Conservation (phyloP, 2,113 vertebrate genomes). For the Tympanuchus pallidicinctus region DNA sequence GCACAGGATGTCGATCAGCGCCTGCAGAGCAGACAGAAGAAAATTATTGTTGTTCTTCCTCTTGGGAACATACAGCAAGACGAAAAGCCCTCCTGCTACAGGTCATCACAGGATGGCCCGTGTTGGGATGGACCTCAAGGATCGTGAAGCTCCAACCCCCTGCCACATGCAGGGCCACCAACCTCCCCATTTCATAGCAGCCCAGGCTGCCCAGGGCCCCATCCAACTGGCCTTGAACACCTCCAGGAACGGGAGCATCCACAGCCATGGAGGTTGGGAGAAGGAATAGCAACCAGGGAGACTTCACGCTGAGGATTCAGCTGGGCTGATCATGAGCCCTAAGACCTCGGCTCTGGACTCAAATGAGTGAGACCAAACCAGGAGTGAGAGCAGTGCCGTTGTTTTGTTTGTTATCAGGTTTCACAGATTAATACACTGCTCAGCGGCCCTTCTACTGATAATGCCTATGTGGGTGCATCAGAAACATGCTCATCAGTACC, state of each 20-base stretch:
- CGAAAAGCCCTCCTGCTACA: accelerated
- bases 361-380: accelerated
- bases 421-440: accelerated
- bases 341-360: not conserved
- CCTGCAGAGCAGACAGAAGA: conserved; percentile 66
- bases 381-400: not conserved
- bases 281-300: not conserved
- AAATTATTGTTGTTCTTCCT: not conserved
- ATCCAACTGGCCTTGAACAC: too few relatives aligned
- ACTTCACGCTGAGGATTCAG: too few relatives aligned
- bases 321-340: not conserved
- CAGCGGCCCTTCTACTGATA: not conserved
- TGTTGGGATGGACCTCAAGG: too few relatives aligned
- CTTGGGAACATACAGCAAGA: accelerated
- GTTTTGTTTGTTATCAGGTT: accelerated
- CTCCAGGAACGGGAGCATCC: too few relatives aligned
- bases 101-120: too few relatives aligned
- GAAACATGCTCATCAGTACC: not conserved
- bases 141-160: too few relatives aligned
- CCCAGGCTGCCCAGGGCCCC: too few relatives aligned
- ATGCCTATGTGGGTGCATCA: not conserved
- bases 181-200: too few relatives aligned
- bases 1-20: conserved; percentile 80
- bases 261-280: not conserved
- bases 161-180: too few relatives aligned